These are phyloP conservation scores for Thumatha senex DNA, from an alignment of 2,888 invertebrate genomes.

Conservation along the genomic window DNA sequence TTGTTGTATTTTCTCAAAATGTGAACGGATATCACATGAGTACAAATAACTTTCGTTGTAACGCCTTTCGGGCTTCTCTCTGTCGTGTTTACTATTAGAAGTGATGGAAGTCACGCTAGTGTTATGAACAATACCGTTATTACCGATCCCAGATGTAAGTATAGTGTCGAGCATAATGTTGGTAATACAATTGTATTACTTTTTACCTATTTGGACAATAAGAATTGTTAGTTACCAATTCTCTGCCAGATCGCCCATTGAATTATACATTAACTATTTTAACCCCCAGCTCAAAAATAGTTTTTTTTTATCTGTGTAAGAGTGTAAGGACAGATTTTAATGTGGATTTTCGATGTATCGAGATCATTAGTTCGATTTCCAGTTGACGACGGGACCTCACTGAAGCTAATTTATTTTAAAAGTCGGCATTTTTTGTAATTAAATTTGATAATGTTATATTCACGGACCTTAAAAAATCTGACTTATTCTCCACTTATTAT, in stretches of 20 bases:
- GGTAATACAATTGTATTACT: slow-evolving; percentile 36
- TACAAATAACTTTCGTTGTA: slow-evolving; percentile 36
- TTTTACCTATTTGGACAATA: slow-evolving; percentile 62
- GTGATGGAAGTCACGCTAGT: slow-evolving; percentile 9
- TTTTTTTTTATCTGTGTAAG: no score
- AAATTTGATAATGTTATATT: no score
- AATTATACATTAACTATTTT: slow-evolving; percentile 21
- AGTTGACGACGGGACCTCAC: no score
- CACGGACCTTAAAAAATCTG: no score
- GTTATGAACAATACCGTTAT: slow-evolving; percentile 18
- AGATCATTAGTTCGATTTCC: no score
- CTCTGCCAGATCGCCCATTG: slow-evolving; percentile 47
- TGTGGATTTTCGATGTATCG: no score
- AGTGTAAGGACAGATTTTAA: no score
- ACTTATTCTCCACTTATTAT: no score
- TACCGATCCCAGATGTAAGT: slow-evolving; percentile 22
- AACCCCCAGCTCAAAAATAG: no score
- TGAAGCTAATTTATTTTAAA: no score
- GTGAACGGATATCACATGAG: slow-evolving; percentile 35
- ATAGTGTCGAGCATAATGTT: slow-evolving; percentile 22
- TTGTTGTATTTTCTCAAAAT: slow-evolving; percentile 23
- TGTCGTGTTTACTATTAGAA: slow-evolving; percentile 15
- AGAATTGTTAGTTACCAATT: slow-evolving; percentile 68
- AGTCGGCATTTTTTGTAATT: no score
- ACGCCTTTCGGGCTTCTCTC: slow-evolving; percentile 29